These are phyloP conservation scores for Microtus richardsoni DNA, from an alignment of 2,113 vertebrate species.

Conservation along the genomic window DNA sequence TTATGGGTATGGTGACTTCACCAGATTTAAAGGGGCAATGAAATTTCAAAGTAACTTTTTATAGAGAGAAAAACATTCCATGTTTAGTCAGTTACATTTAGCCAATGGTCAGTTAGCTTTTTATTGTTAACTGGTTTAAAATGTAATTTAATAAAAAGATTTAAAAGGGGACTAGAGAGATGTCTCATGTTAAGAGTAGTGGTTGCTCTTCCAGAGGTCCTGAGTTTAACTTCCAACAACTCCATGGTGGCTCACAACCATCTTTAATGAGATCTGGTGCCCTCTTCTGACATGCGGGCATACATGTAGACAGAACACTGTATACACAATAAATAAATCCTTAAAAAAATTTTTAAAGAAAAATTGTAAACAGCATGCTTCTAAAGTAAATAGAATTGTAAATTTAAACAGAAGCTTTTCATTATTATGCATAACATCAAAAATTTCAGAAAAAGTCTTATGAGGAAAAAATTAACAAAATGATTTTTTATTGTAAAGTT, in stretches of 20 bases:
- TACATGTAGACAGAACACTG: neutral
- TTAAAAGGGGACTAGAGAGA: neutral
- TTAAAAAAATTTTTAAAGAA: neutral
- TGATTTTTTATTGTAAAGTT: constrained; percentile 18
- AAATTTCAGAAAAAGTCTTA: constrained; percentile 75
- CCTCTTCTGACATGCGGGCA: neutral
- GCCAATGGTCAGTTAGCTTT: neutral
- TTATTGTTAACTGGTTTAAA: neutral
- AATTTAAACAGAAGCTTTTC: neutral
- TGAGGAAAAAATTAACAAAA: constrained; percentile 34
- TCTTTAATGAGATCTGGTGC: neutral
- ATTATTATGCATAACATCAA: constrained; percentile 75
- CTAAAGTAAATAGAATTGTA: neutral
- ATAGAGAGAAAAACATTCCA: neutral
- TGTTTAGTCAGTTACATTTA: neutral
- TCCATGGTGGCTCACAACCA: neutral
- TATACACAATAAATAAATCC: neutral
- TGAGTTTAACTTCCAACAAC: neutral
- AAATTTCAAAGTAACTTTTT: constrained; percentile 46
- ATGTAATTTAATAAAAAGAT: neutral
- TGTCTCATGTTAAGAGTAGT: neutral
- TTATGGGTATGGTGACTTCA: constrained; percentile 78
- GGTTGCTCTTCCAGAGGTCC: neutral
- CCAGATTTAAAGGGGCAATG: constrained; percentile 65
- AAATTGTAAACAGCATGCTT: neutral